Conservation (phyloP, 2,113 vertebrate species). For the Trachemys scripta region DNA sequence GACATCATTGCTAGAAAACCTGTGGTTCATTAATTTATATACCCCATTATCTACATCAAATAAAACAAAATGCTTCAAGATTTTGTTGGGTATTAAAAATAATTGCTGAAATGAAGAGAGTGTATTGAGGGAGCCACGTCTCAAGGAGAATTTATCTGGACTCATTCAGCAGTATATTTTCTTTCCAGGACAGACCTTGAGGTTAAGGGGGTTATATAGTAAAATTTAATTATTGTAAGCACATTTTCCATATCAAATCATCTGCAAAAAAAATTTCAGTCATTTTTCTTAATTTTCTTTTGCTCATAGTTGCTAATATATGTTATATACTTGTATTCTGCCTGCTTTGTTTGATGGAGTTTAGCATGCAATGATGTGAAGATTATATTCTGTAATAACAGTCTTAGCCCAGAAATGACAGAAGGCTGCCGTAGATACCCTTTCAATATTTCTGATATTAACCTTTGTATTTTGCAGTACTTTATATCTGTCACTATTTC, state of each 20-base stretch:
- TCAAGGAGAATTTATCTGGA: background rate
- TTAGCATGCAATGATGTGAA: background rate
- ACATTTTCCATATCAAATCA: background rate
- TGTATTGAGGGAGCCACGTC: background rate
- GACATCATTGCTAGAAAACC: conserved; percentile 4
- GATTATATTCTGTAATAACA: background rate
- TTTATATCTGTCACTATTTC: background rate
- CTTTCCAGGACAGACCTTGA: background rate
- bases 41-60: background rate
- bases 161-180: background rate
- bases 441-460: background rate
- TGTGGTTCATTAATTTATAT: background rate
- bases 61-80: background rate
- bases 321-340: background rate
- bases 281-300: background rate
- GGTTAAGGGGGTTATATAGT: background rate
- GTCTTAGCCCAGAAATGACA: background rate
- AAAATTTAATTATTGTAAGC: background rate
- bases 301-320: background rate
- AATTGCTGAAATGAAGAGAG: background rate
- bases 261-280: background rate
- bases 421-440: background rate
- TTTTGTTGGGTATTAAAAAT: background rate
- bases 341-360: background rate
- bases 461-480: background rate